phyloP scores from a whole-genome alignment of 2,888 invertebrate genomes.

The Drosophila histrio region DNA sequence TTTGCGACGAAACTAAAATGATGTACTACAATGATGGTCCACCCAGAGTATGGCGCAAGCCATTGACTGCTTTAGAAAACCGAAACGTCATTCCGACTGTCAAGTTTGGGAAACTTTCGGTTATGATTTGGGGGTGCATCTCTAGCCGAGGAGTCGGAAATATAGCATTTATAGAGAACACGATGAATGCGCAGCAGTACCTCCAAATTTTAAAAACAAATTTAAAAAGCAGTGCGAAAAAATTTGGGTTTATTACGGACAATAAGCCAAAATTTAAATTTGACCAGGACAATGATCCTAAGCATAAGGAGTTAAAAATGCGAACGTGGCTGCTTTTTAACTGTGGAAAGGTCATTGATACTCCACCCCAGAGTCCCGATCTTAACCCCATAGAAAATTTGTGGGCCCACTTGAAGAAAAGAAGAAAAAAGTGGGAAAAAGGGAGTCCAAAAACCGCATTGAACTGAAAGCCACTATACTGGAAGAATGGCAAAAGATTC shows the following conservation, averaged over 20 bases:
- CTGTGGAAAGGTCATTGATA: not conserved
- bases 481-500: not conserved
- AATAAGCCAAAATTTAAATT: not conserved
- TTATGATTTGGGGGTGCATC: slow-evolving; percentile 15
- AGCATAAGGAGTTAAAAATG: slow-evolving; percentile 4
- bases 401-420: not conserved
- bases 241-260: slow-evolving; percentile 5
- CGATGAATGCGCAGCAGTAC: not conserved
- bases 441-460: not conserved
- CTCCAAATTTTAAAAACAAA: not conserved
- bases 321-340: not conserved
- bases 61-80: not conserved
- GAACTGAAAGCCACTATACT: not conserved
- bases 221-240: not conserved
- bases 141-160: not conserved
- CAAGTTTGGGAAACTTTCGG: slow-evolving; percentile 3
- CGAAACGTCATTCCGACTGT: slow-evolving; percentile 9
- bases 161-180: not conserved
- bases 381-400: slow-evolving; percentile 3
- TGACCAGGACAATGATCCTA: not conserved
- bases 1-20: not conserved
- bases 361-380: slow-evolving; percentile 1
- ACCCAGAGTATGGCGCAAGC: slow-evolving; percentile 5
- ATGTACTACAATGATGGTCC: slow-evolving; percentile 11
- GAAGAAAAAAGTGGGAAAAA: not conserved